Evolutionary conservation across 2,888 invertebrate species (phyloP).

Genomic region (Lamellibrachia columna): DNA sequence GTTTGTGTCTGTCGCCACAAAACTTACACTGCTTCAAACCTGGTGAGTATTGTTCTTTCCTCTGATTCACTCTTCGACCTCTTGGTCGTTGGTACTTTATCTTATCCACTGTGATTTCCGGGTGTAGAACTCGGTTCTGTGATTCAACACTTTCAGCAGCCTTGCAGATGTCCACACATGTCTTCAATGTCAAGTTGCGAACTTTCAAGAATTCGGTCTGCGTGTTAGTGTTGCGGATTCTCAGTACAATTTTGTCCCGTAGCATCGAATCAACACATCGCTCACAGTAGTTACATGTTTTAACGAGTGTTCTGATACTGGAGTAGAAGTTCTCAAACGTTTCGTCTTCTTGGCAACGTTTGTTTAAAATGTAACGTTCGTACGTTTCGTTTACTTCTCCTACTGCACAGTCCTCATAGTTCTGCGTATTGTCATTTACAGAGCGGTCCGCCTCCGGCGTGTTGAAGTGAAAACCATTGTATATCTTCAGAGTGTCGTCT

Average conservation of each 20-base stretch:
- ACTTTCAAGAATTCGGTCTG: slow-evolving; percentile 26
- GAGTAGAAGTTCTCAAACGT: too few species aligned
- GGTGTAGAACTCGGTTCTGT: neutral
- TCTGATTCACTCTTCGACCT: neutral
- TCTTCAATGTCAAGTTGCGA: slow-evolving; percentile 24
- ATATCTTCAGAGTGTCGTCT: neutral
- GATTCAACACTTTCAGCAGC: slow-evolving; percentile 28
- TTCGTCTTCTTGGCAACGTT: too few species aligned
- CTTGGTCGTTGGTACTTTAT: neutral
- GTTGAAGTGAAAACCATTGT: neutral
- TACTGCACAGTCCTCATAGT: too few species aligned
- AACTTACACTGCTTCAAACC: slow-evolving; percentile 24
- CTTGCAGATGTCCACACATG: slow-evolving; percentile 17
- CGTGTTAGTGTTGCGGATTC: slow-evolving; percentile 26
- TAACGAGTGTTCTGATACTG: too few species aligned
- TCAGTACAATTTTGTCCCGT: slow-evolving; percentile 34
- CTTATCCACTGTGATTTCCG: slow-evolving; percentile 21
- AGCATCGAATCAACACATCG: slow-evolving; percentile 30
- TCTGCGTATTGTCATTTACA: neutral
- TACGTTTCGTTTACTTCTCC: too few species aligned
- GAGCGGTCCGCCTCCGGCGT: neutral
- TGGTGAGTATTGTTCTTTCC: neutral
- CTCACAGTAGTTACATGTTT: too few species aligned
- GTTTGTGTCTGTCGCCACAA: slow-evolving; percentile 16
- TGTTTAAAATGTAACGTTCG: too few species aligned